A percentile compares a stretch with the other conserved stretches of the same genome.
Evolutionary conservation across 2,797 vertebrate species (phyloP).

Genomic region (Odontamblyopus rebecca): DNA sequence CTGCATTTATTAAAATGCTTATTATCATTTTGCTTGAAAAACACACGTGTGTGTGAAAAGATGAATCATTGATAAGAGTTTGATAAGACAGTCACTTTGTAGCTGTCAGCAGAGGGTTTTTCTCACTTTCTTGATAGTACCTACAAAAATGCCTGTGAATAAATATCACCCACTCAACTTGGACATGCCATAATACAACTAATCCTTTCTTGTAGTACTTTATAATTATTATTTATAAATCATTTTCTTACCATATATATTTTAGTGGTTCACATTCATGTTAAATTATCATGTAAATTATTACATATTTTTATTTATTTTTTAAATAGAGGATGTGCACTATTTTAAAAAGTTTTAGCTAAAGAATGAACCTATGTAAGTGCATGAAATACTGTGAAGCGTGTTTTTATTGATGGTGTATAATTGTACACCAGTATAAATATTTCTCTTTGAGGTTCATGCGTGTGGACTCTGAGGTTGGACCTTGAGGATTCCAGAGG

Average conservation of each 20-base stretch:
- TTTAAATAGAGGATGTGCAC: neutral
- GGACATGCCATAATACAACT: neutral
- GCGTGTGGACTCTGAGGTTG: slow-evolving; percentile 4
- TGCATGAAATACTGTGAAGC: neutral
- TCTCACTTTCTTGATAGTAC: slow-evolving; percentile 54
- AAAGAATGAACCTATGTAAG: neutral
- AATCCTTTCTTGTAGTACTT: neutral
- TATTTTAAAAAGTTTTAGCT: neutral
- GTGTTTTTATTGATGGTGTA: neutral
- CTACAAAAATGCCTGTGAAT: slow-evolving; percentile 69
- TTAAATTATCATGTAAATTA: no score
- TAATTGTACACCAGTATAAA: neutral
- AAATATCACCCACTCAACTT: slow-evolving; percentile 60
- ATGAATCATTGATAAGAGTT: slow-evolving; percentile 65
- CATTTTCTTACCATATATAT: neutral
- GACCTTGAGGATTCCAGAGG: slow-evolving; percentile 36
- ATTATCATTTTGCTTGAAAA: neutral
- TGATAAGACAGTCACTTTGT: slow-evolving; percentile 59
- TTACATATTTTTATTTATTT: neutral
- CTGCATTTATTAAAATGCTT: slow-evolving; percentile 1
- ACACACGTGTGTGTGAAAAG: slow-evolving; percentile 23
- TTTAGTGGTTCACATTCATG: neutral
- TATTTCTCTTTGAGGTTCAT: neutral
- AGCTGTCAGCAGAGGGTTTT: slow-evolving; percentile 67
- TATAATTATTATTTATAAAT: neutral